These are phyloP conservation scores for Perdita meconis DNA, from an alignment of 2,888 invertebrate species.

Conservation along the genomic window DNA sequence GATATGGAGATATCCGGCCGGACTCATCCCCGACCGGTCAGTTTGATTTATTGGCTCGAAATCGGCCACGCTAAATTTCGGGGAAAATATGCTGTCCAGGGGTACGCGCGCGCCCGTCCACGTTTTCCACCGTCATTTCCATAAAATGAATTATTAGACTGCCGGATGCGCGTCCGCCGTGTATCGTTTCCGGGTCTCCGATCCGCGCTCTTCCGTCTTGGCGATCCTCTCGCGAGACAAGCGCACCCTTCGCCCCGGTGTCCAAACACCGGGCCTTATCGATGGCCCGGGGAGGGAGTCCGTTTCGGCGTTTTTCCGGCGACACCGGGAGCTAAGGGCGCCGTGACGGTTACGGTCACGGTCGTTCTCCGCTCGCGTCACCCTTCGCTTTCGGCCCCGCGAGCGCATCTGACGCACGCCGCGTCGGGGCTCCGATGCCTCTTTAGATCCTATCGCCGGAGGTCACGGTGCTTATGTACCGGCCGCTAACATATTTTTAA, in stretches of 20 bases:
- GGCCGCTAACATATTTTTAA: conserved; percentile 83
- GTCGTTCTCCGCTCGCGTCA: conserved; percentile 61
- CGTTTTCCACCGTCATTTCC: conserved; percentile 70
- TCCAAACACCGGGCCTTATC: conserved; percentile 54
- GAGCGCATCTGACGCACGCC: conserved; percentile 79
- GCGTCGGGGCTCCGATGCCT: conserved; percentile 58
- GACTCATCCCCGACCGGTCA: conserved; percentile 76
- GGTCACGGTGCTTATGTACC: conserved; percentile 83
- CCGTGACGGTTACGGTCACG: conserved; percentile 81
- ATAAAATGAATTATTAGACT: conserved; percentile 81
- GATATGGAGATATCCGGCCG: conserved; percentile 73
- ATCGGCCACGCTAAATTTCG: conserved; percentile 82
- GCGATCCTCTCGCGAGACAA: no score
- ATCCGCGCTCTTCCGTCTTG: no score
- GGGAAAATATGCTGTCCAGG: conserved; percentile 81
- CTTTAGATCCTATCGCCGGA: conserved; percentile 82
- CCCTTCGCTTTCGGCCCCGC: conserved; percentile 54
- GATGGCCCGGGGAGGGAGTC: conserved; percentile 27
- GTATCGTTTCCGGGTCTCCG: not conserved
- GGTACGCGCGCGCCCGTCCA: conserved; percentile 24
- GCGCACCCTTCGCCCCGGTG: no score
- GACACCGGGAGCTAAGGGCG: conserved; percentile 63
- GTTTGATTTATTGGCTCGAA: conserved; percentile 83
- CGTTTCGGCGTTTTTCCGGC: conserved; percentile 70
- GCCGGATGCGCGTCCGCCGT: conserved; percentile 49